Evolutionary conservation across 1,140 invertebrate genomes (phyloP), one percentile per base, ranked within the genome.

Genomic region (Aleiodes sp.): DNA sequence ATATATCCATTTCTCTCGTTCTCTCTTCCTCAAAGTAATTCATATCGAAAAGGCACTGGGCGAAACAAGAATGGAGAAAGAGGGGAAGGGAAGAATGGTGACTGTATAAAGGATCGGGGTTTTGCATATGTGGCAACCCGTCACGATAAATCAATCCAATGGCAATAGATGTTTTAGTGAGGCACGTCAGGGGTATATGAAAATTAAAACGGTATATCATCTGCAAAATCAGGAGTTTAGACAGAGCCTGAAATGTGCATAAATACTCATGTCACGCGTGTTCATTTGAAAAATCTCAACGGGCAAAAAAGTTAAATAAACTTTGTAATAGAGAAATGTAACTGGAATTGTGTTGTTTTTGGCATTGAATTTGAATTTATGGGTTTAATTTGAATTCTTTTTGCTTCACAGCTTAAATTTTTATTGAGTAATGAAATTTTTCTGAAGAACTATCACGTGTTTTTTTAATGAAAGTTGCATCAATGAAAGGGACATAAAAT

Each of bases 161-260:
- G 72, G 76, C 75, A 82, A 82, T 81, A 82, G 79, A 82, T 76
- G 75, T 82, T 80, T 75, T 68, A 52, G 64, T 67, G 71, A 72
- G 71, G 73, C 72, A 73, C 76, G 80, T 79, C 74, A 75, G 74
- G n/a, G 76, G 76, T 81, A 16, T 46, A 82, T 82, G 81, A 83
- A 83, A 83, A 83, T 84, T 83, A 82, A 83, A 83, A 82, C 81
- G 76, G 80, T 84, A 82, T 81, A 84, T 83, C 83, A 83, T 76
- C n/a, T n/a, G 78, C 43, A 68, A 78, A 82, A 81, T 80, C 78
- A 76, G 74, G 31, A 41, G 9, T 16, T 46, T 1, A 46, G 39
- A 62, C 57, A 39, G n/a, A 24, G 6, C 14, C 26, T 52, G 7
- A 21, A 52, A 52, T 6, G 46, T 52, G 46, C 46, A 52, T 52